Base-by-base conservation (phyloP, 2,797 vertebrate genomes). In the Fundulus diaphanus region DNA sequence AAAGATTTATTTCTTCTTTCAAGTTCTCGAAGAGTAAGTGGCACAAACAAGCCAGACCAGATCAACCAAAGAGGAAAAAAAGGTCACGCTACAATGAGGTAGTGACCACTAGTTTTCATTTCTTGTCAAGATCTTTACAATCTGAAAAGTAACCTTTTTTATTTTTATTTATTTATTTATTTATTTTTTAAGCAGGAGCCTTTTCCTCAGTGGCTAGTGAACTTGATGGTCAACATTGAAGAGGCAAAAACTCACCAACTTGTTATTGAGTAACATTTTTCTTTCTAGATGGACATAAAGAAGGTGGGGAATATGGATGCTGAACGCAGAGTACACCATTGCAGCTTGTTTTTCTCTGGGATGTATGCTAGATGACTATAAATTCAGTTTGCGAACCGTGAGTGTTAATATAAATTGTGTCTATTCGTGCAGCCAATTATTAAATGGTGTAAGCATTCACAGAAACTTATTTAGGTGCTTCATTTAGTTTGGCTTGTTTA, bases 201-300 rank as follows among this genome's bases (percentile, higher is more conserved):
- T 0, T 79, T 92, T 31, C 92, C 94, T 2, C 61, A 81, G 51
- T 97, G 96, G 96, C 4, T 96, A 72, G 91, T 93, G 68, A 73
- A 88, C 7, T 89, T 96, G 69, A 95, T 97, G 93, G 29, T 83
- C 77, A 93, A 95, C 83, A 94, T 97, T 0, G 95, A 97, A 48
- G 96, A 96, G 72, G 96, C 96, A 73, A 94, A 87, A 11, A 86
- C 83, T 29, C 94, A 97, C 2, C 85, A 95, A 29, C 85, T 97
- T 74, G 90, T 91, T 37, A 87, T 96, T 70, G 95, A 93, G 81
- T 91, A 77, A 82, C 22, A 1, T 31, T 18, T 37, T 1, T 63
- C 61, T 31, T 40, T 24, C 8, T 1, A 40, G 40, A 68, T 11
- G 61, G 31, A 9, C 6, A 5, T 29, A 48, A 20, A n/a, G 37